phyloP scores from a whole-genome alignment of 2,797 vertebrate species.

The Tamandua tetradactyla region DNA sequence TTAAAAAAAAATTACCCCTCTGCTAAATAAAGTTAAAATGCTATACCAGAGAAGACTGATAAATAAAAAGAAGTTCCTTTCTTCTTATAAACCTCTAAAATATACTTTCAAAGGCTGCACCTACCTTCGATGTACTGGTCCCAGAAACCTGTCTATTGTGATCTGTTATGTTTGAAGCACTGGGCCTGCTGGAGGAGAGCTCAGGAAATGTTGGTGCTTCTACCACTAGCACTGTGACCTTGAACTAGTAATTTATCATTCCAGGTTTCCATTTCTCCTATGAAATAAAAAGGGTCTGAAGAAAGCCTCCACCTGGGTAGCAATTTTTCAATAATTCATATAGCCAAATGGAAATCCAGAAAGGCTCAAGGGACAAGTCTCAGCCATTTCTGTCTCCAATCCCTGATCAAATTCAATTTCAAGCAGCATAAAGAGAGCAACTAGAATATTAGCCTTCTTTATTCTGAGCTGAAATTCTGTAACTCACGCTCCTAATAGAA shows the following conservation, averaged over 20 bases:
- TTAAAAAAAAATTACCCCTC: neutral
- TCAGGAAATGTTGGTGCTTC: neutral
- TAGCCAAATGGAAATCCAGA: neutral
- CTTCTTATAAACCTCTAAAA: neutral
- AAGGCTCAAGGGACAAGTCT: no score
- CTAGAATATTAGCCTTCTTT: rapidly evolving
- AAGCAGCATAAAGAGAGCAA: rapidly evolving
- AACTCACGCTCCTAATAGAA: rapidly evolving
- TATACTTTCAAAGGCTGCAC: rapidly evolving
- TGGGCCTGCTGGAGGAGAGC: rapidly evolving
- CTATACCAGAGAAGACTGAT: neutral
- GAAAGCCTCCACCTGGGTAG: neutral
- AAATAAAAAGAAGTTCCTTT: neutral
- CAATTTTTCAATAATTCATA: neutral
- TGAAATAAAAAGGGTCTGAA: neutral
- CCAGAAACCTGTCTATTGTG: rapidly evolving
- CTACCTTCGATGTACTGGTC: rapidly evolving
- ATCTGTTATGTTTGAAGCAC: neutral
- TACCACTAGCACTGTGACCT: neutral
- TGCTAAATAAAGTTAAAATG: neutral
- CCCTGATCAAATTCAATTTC: neutral
- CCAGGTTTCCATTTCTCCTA: neutral
- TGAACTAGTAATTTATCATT: rapidly evolving
- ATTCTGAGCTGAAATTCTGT: neutral
- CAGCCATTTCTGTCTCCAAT: neutral